Base-by-base conservation (phyloP, 2,888 invertebrate genomes). In the Melanostoma scalare region DNA sequence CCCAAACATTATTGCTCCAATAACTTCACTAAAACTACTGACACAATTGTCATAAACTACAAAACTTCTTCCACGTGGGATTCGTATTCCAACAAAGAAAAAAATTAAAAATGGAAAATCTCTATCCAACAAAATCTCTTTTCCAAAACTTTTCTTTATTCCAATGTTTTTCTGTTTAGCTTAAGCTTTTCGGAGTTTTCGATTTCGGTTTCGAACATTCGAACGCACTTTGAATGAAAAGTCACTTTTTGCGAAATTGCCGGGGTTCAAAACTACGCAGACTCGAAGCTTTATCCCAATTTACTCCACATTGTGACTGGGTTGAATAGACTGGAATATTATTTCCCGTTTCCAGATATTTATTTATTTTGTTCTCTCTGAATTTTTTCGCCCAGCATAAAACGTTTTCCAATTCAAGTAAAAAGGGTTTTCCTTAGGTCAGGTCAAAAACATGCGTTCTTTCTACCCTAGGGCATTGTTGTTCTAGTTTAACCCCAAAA, bases 401-500 rank as follows among this genome's bases (percentile, higher is more conserved):
- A 69, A 71, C 53, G 46, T 60, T 81, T 75, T 75, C 75, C 69
- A 81, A 71, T 71, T 67, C 60, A 75, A 79, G 20, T 42, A 50
- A 72, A 77, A 72, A 78, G 55, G 65, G 53, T 61, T 74, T 61
- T 78, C 46, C 68, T 78, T 73, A 67, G 84, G 84, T 84, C 74
- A 84, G 69, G 69, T 84, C 78, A 68, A 75, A 84, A 84, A 78
- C 84, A 84, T 79, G 79, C 75, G 79, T 79, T 71, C 46, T 53
- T 40, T 56, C 65, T 60, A 44, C 67, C 56, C 74, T 79, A 60
- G 61, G 71, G 79, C 60, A 74, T 56, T 79, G 79, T 74, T 84
- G 71, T 67, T 65, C 56, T 79, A 75, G 65, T 71, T 84, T 84
- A 79, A 84, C 84, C 84, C 44, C 56, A 60, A 78, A 73, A 60